Evolutionary conservation across 2,888 invertebrate genomes (phyloP), one percentile per base, ranked within the genome.

Genomic region (Drosophila putrida): DNA sequence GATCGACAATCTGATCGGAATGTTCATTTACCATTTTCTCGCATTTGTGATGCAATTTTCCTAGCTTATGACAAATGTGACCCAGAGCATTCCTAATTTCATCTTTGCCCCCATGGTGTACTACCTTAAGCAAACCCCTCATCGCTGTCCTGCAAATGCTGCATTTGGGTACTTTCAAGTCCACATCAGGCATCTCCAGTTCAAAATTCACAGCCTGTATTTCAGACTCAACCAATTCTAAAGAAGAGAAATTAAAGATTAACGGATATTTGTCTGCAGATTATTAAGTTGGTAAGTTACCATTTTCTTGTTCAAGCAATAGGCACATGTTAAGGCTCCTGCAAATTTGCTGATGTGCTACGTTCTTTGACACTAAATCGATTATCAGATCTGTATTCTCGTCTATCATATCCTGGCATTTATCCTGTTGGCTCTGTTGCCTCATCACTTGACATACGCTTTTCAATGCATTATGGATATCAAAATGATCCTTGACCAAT

Each of bases 341-440:
- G 51, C 64, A 65, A 39, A 65, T 65, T 46, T 50, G 4, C 11
- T 46, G 44, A 13, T 33, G 11, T 6, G 60, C 11, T 3, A 13
- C 31, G 33, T 65, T 59, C 20, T 59, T 51, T n/a, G 47, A 25
- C 2, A 65, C 1, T 4, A 51, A 36, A 4, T 51, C 33, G n/a
- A 44, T 33, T 5, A 65, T 59, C 9, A 27, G 2, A 6, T 39
- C 44, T 27, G 44, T 11, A n/a, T 65, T 36, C 1, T 27, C 27
- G 1, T 33, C 28, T 27, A 65, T n/a, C 46, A 65, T 65, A 0
- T n/a, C 25, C 15, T 38, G 9, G 15, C 64, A 65, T 38, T 51
- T 51, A 13, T 27, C 4, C 31, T n/a, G 5, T 9, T 15, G 31
- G 0, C 5, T 1, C 15, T 38, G 25, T 1, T 38, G 10, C 25